Percentiles rank a stretch among this genome's conserved stretches.
phyloP scores from a whole-genome alignment of 2,797 vertebrate species.

The Parotocinclus haroldoi region DNA sequence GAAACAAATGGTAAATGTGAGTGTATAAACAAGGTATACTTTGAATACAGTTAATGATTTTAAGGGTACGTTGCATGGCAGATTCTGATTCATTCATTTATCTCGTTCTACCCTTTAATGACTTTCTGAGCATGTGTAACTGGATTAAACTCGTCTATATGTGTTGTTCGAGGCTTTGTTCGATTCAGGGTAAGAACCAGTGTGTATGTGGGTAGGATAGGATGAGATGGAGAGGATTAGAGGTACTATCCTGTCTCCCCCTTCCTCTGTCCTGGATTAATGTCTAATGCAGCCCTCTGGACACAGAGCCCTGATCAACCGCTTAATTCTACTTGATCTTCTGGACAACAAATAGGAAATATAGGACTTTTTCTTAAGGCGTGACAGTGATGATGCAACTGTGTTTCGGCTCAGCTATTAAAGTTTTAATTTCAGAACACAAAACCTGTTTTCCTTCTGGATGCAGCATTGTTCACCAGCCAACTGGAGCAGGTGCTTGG shows the following conservation, averaged over 20 bases:
- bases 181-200: too few species aligned
- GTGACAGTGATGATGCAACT: conserved; percentile 50
- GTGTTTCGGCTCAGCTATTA: background rate
- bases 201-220: conserved; percentile 20
- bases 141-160: too few species aligned
- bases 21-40: too few species aligned
- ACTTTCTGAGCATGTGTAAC: too few species aligned
- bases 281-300: conserved; percentile 73
- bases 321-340: conserved; percentile 71
- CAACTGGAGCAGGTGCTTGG: background rate
- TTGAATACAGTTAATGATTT: too few species aligned
- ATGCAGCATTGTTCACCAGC: conserved; percentile 2
- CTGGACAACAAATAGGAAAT: conserved; percentile 54
- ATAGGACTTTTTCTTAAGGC: conserved; percentile 58
- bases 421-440: too few species aligned
- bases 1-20: too few species aligned
- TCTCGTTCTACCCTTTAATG: too few species aligned
- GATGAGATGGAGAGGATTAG: conserved; percentile 62
- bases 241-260: conserved; percentile 62
- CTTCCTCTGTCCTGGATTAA: conserved; percentile 77
- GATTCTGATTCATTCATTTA: too few species aligned
- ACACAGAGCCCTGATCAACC: conserved; percentile 70
- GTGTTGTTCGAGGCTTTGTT: too few species aligned
- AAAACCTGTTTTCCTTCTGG: background rate
- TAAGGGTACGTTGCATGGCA: too few species aligned